phyloP scores from a whole-genome alignment of 2,888 invertebrate genomes.

The Himalopsyche anomala region DNA sequence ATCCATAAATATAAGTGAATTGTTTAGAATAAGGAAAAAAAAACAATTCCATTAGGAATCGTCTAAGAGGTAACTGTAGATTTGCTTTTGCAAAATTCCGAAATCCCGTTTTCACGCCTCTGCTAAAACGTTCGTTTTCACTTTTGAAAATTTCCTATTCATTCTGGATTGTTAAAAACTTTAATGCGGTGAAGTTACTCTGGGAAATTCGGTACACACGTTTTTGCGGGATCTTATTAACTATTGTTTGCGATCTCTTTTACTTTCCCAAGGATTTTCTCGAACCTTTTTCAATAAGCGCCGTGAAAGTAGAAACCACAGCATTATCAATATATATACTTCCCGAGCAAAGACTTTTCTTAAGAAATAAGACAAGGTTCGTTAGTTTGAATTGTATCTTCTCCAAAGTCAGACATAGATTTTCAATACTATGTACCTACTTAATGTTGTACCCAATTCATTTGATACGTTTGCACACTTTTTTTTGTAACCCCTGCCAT shows the following conservation, averaged over 20 bases:
- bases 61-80: neutral
- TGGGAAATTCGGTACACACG: constrained; percentile 1
- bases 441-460: too few relatives aligned
- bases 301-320: too few relatives aligned
- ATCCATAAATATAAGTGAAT: too few relatives aligned
- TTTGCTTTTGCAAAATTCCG: neutral
- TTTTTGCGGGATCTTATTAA: neutral
- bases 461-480: too few relatives aligned
- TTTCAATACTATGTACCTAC: too few relatives aligned
- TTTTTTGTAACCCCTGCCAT: too few relatives aligned
- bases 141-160: neutral
- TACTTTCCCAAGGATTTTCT: neutral
- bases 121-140: neutral
- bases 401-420: too few relatives aligned
- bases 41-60: neutral
- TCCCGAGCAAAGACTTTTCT: too few relatives aligned
- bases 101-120: neutral
- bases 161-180: constrained; percentile 1
- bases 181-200: constrained; percentile 4
- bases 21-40: too few relatives aligned
- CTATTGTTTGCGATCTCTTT: constrained; percentile 4
- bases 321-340: too few relatives aligned
- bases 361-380: too few relatives aligned
- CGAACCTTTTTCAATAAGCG: neutral
- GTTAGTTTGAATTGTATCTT: too few relatives aligned